A percentile compares a stretch with the other conserved stretches of the same genome.
These are phyloP conservation scores for Drosophila helvetica DNA, from an alignment of 2,888 invertebrate species.

Conservation along the genomic window DNA sequence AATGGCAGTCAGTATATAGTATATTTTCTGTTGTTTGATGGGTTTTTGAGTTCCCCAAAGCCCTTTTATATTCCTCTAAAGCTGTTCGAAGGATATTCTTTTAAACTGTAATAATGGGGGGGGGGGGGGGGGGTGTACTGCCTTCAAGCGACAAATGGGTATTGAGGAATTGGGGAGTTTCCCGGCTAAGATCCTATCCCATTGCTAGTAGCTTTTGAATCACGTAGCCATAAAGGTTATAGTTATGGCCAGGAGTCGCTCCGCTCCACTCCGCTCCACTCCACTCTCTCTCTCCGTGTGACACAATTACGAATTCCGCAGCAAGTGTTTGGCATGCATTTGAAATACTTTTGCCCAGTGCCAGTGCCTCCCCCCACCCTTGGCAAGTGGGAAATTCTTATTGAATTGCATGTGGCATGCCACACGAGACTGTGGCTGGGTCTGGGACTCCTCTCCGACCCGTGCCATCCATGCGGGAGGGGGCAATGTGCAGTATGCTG, in stretches of 20 bases:
- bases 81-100: neutral
- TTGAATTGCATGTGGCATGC: slow-evolving; percentile 50
- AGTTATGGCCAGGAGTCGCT: slow-evolving; percentile 32
- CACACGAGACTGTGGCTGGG: slow-evolving; percentile 22
- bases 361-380: neutral
- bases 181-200: neutral
- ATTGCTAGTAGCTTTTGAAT: slow-evolving; percentile 32
- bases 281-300: slow-evolving; percentile 15
- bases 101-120: neutral
- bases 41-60: neutral
- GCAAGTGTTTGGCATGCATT: slow-evolving; percentile 48
- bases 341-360: slow-evolving; percentile 18
- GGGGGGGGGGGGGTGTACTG: too few species aligned
- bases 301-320: slow-evolving; percentile 41
- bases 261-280: neutral
- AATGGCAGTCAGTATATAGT: neutral
- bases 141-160: slow-evolving; percentile 8
- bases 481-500: slow-evolving; percentile 41
- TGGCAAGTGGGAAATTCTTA: slow-evolving; percentile 42
- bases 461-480: too few species aligned
- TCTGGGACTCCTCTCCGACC: neutral
- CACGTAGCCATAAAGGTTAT: slow-evolving; percentile 44
- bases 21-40: too few species aligned
- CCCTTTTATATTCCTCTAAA: neutral
- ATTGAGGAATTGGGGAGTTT: neutral